Evolutionary conservation across 2,888 invertebrate genomes (phyloP).

Genomic region (Chrysodeixis includens): DNA sequence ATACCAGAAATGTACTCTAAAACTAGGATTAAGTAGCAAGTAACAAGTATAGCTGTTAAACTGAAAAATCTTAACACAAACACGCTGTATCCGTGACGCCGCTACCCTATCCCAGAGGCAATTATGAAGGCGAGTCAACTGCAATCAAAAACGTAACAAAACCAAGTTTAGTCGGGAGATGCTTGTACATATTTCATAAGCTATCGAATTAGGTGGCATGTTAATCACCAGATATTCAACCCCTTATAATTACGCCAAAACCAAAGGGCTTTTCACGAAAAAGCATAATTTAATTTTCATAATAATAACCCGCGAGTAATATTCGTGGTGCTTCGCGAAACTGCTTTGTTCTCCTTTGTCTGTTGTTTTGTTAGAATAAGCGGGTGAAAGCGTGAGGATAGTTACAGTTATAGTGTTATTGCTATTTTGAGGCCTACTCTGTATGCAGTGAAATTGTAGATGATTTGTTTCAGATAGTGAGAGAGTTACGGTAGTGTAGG

Average conservation of each 20-base stretch:
- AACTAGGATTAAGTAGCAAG: too few relatives aligned
- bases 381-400: too few relatives aligned
- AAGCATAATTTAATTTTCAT: constrained; percentile 86
- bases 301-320: constrained; percentile 74
- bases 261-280: constrained; percentile 80
- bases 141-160: constrained; percentile 88
- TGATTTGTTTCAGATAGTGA: too few relatives aligned
- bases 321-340: constrained; percentile 34
- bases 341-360: neutral
- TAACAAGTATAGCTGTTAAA: too few relatives aligned
- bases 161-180: constrained; percentile 82
- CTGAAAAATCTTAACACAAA: constrained; percentile 18
- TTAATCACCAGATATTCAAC: constrained; percentile 64
- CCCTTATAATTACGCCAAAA: constrained; percentile 80
- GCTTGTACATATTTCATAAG: constrained; percentile 83
- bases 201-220: constrained; percentile 81
- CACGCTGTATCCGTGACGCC: constrained; percentile 65
- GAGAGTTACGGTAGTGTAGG: too few relatives aligned
- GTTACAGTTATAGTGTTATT: too few relatives aligned
- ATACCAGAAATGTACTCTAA: too few relatives aligned
- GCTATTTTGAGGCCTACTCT: too few relatives aligned
- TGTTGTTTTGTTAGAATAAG: neutral
- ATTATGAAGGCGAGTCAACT: constrained; percentile 85
- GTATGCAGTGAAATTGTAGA: too few relatives aligned
- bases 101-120: constrained; percentile 86